Evolutionary conservation across 2,113 vertebrate genomes (phyloP).

Genomic region (Oreochromis niloticus): DNA sequence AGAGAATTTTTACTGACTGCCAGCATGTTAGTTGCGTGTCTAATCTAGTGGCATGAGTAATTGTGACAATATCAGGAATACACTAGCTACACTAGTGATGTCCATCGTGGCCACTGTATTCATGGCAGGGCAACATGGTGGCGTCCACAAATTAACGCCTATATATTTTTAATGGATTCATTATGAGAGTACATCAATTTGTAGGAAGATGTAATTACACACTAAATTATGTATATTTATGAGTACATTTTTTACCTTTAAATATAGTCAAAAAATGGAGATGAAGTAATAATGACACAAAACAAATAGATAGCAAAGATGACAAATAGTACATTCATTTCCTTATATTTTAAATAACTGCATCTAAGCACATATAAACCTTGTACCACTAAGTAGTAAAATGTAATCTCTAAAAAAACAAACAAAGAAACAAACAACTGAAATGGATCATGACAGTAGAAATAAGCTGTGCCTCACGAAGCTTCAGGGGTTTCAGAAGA

Average conservation of each 20-base stretch:
- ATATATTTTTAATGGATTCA: background rate
- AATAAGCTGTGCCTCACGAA: background rate
- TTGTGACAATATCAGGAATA: background rate
- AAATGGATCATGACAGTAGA: background rate
- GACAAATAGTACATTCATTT: background rate
- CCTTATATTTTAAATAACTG: background rate
- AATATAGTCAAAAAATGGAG: too few relatives aligned
- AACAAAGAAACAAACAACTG: background rate
- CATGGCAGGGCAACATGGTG: background rate
- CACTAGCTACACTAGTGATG: background rate
- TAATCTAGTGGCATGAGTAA: background rate
- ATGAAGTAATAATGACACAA: background rate
- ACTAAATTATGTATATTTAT: background rate
- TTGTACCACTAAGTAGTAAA: background rate
- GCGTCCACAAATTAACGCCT: background rate
- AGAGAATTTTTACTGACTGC: background rate
- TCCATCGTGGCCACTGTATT: background rate
- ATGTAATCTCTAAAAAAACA: background rate
- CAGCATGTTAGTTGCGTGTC: background rate
- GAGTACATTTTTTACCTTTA: background rate
- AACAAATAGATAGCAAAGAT: background rate
- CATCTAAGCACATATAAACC: background rate
- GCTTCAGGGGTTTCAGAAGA: background rate
- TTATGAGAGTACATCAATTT: background rate
- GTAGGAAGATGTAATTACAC: background rate